Conservation (phyloP, 2,113 vertebrate genomes). For the Toxostoma redivivum region DNA sequence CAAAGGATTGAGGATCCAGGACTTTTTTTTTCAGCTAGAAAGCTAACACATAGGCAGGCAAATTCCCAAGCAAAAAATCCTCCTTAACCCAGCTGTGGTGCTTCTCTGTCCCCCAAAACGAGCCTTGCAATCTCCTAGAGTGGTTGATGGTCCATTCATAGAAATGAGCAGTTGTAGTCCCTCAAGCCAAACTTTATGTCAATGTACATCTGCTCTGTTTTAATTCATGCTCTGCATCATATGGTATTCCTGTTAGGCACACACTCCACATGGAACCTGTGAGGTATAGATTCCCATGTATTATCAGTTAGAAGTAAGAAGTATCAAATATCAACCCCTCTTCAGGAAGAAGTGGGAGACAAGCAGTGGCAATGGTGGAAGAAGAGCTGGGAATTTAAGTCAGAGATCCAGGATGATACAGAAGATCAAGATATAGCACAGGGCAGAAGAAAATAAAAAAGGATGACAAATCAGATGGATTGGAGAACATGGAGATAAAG, state of each 20-base stretch:
- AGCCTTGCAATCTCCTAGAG: neutral
- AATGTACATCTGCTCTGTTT: neutral
- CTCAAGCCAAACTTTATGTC: neutral
- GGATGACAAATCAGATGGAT: neutral
- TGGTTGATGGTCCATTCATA: neutral
- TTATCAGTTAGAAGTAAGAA: neutral
- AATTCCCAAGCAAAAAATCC: neutral
- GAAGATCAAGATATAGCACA: neutral
- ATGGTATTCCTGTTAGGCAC: neutral
- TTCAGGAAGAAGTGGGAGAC: neutral
- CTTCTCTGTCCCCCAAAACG: neutral
- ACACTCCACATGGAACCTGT: neutral
- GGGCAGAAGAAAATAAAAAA: neutral
- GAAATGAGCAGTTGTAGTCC: neutral
- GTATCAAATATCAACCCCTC: neutral
- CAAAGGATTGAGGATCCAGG: neutral
- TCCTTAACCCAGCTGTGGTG: neutral
- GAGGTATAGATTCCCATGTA: neutral
- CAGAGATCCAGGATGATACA: neutral
- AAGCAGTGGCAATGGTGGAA: fast-evolving
- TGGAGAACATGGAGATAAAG: neutral
- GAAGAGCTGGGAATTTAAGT: neutral
- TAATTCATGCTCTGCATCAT: neutral
- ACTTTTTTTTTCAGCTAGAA: neutral
- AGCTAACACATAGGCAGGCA: neutral